Evolutionary conservation across 2,113 vertebrate genomes (phyloP).

Genomic region (Calonectris borealis): DNA sequence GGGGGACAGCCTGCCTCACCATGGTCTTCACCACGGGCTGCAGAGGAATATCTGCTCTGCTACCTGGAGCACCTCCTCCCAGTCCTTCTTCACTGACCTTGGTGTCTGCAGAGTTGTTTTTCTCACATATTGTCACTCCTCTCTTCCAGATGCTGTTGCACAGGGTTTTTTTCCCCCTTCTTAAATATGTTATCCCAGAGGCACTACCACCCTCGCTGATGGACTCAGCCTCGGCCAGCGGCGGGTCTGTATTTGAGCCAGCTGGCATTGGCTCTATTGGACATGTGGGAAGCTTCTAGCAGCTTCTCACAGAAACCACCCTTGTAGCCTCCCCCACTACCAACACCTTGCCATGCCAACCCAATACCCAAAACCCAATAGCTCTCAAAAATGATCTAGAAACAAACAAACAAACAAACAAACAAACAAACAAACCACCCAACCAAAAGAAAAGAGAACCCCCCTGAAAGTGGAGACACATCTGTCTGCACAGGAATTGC

Average conservation of each 20-base stretch:
- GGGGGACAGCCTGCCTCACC: no score
- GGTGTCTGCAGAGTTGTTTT: background rate
- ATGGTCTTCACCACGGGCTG: no score
- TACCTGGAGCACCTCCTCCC: accelerated
- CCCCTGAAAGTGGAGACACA: background rate
- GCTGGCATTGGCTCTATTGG: background rate
- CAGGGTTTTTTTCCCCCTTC: no score
- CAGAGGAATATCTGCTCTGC: background rate
- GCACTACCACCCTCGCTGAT: accelerated
- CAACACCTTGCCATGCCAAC: background rate
- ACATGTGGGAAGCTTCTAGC: background rate
- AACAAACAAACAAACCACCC: background rate
- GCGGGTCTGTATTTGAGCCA: background rate
- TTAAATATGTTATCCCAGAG: background rate
- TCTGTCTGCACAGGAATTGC: background rate
- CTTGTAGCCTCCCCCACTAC: background rate
- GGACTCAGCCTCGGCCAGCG: background rate
- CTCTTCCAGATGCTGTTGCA: background rate
- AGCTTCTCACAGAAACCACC: background rate
- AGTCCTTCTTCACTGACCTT: background rate
- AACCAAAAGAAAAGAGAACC: background rate
- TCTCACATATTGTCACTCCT: background rate
- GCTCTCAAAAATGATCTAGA: background rate
- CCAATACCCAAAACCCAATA: no score
- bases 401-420: background rate